phyloP scores from a whole-genome alignment of 2,888 invertebrate genomes.

The Lumbricus terrestris region DNA sequence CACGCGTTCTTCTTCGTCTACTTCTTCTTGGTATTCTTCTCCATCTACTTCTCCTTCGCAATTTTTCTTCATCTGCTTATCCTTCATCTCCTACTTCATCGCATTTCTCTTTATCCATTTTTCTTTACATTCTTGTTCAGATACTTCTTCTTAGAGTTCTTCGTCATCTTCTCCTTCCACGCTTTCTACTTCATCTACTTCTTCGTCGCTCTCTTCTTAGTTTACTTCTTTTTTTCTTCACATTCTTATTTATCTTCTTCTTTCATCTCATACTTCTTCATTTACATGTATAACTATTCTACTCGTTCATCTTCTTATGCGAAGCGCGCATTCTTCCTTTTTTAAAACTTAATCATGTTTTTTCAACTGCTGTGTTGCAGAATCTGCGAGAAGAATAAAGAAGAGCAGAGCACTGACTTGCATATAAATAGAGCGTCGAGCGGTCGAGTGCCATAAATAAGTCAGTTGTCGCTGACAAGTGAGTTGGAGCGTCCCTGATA shows the following conservation, averaged over 20 bases:
- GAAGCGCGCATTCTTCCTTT: not conserved
- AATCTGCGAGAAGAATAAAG: not conserved
- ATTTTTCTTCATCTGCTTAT: too few species aligned
- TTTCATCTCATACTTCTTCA: too few species aligned
- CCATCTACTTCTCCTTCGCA: too few species aligned
- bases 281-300: too few species aligned
- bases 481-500: not conserved
- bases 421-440: not conserved
- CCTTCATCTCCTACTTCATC: not conserved
- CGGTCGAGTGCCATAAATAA: not conserved
- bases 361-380: not conserved
- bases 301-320: too few species aligned
- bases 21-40: too few species aligned
- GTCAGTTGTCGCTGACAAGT: not conserved
- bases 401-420: not conserved
- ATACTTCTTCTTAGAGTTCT: not conserved
- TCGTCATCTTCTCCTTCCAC: not conserved
- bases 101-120: not conserved
- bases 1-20: too few species aligned
- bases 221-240: too few species aligned
- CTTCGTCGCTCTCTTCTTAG: not conserved
- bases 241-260: too few species aligned
- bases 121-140: not conserved
- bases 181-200: not conserved
- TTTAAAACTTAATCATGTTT: not conserved